Percentiles rank a stretch among this genome's conserved stretches.
These are phyloP conservation scores for Emydoidea blandingii DNA, from an alignment of 2,797 vertebrate genomes.

Conservation along the genomic window DNA sequence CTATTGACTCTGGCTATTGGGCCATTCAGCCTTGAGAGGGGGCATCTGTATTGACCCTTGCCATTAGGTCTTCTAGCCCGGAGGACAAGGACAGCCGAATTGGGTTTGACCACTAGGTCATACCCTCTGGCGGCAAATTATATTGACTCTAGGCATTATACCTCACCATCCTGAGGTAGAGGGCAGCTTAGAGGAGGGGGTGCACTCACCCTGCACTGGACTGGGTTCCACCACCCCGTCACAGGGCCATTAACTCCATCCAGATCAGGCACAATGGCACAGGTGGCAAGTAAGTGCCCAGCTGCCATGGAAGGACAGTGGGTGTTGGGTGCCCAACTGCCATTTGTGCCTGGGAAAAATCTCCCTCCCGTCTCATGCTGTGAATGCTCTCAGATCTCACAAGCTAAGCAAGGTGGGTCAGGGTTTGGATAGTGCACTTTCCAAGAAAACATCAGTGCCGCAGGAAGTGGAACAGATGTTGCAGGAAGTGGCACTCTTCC, in stretches of 20 bases:
- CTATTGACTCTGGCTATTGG: too few species aligned
- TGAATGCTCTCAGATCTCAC: not conserved
- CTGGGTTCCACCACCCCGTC: too few species aligned
- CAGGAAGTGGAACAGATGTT: too few species aligned
- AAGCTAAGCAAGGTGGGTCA: not conserved
- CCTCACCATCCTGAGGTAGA: too few species aligned
- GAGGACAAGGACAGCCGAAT: rapidly evolving
- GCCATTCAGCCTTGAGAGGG: too few species aligned
- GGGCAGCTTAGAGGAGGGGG: too few species aligned
- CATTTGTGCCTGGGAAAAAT: not conserved
- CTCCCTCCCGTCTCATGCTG: not conserved
- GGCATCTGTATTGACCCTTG: too few species aligned
- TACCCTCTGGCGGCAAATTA: too few species aligned
- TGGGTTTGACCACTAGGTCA: too few species aligned
- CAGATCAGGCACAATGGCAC: not conserved
- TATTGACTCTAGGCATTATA: too few species aligned
- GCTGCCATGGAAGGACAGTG: not conserved
- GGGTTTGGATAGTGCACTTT: not conserved
- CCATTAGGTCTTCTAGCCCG: too few species aligned
- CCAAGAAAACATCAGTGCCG: not conserved
- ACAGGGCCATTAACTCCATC: not conserved
- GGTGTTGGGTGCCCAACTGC: not conserved
- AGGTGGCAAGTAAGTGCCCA: not conserved
- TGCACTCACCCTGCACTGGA: not conserved
- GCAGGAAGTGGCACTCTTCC: not conserved